Evolutionary conservation across 2,113 vertebrate species (phyloP).

Genomic region (Bagarius yarrelli): DNA sequence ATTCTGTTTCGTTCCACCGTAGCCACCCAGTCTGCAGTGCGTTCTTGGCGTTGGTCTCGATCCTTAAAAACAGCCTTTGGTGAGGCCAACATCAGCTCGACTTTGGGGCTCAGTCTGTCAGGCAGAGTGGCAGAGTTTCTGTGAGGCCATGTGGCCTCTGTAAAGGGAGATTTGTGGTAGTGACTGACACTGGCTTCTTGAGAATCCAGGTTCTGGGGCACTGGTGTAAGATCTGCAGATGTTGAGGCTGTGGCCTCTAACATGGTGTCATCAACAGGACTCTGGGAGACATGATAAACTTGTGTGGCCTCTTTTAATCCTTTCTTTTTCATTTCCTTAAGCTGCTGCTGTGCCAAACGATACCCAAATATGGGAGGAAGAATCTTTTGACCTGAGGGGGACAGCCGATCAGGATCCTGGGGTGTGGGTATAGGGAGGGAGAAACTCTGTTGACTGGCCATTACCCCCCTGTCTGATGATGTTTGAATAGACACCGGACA

Average conservation of each 20-base stretch:
- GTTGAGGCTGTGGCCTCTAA: conserved; percentile 70
- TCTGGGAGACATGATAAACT: conserved; percentile 92
- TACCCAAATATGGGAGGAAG: conserved; percentile 93
- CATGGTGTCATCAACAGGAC: conserved; percentile 83
- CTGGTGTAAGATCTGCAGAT: conserved; percentile 55
- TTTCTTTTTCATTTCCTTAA: conserved; percentile 97
- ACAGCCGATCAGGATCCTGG: conserved; percentile 76
- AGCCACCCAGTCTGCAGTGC: conserved; percentile 78
- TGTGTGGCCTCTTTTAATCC: conserved; percentile 89
- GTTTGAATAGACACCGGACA: not conserved
- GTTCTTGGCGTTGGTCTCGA: conserved; percentile 70
- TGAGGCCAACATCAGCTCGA: conserved; percentile 64
- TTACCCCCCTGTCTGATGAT: conserved; percentile 60
- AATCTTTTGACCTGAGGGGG: conserved; percentile 82
- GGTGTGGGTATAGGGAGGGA: conserved; percentile 58
- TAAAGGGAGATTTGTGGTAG: conserved; percentile 77
- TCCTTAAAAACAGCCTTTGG: conserved; percentile 64
- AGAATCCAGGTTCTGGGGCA: conserved; percentile 60
- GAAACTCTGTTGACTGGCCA: conserved; percentile 69
- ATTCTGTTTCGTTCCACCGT: conserved; percentile 71
- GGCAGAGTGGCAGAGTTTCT: conserved; percentile 52
- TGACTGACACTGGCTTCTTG: conserved; percentile 66
- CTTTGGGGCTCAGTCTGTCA: conserved; percentile 70
- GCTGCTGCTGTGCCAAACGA: conserved; percentile 90
- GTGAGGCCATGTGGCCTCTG: conserved; percentile 61